Percentiles rank a stretch among this genome's conserved stretches.
Conservation (phyloP, 2,113 vertebrate genomes). For the Bolborhynchus lineola region DNA sequence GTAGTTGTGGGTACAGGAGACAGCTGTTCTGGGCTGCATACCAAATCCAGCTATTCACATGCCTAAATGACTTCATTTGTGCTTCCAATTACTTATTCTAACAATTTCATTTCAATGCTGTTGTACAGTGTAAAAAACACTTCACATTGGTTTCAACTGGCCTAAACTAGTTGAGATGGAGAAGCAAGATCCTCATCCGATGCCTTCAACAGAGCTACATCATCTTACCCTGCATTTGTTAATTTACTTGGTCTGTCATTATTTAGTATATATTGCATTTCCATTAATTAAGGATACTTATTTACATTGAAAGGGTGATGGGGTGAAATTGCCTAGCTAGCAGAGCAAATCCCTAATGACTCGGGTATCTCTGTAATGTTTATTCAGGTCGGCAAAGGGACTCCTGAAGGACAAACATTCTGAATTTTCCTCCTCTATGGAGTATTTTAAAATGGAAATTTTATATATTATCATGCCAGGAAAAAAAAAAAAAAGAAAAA, state of each 20-base stretch:
- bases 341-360: constrained; percentile 21
- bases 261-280: constrained; percentile 38
- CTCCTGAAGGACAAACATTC: constrained; percentile 34
- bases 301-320: constrained; percentile 17
- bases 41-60: background rate
- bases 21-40: background rate
- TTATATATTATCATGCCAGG: background rate
- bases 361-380: background rate
- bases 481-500: background rate
- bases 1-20: background rate
- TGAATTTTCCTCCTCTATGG: background rate
- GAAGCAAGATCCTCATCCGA: background rate
- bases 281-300: constrained; percentile 45
- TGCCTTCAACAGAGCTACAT: background rate
- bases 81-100: background rate
- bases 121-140: background rate
- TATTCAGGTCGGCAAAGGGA: constrained; percentile 15
- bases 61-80: background rate
- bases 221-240: background rate
- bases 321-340: constrained; percentile 41
- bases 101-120: background rate
- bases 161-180: background rate
- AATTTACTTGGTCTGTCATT: constrained; percentile 35
- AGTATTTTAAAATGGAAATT: background rate
- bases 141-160: background rate